Evolutionary conservation across 1,140 invertebrate species (phyloP), one percentile per base, ranked within the genome.

Genomic region (Batillaria attramentaria): DNA sequence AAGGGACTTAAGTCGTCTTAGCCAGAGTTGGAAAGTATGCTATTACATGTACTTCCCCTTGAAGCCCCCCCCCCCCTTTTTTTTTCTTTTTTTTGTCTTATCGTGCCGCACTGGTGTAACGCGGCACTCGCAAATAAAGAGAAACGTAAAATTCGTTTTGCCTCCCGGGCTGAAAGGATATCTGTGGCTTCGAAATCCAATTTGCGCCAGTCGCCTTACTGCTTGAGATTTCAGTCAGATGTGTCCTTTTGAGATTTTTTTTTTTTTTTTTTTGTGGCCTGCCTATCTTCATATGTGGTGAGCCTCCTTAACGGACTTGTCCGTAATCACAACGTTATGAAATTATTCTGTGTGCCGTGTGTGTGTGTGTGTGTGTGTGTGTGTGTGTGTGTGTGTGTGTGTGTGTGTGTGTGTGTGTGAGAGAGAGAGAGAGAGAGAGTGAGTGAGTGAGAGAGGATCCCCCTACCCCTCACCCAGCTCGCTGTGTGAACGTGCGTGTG

Each of bases 331-430:
- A 50, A 24, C 10, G 10, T 50, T 50, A 8, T 24, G 46, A 8
- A 50, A 24, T 50, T 10, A 24, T n/a, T n/a, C 20, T 60, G 57
- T 60, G 57, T n/a, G 31, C 8, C 28, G 37, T 68, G 20, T 28
- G 16, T 16, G 41, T 43, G 31, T 41, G 37, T 3, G n/a, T 69
- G 37, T 10, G 31, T 35, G 35, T 37, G 66, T 69, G 66, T 41
- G 28, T 41, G 69, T 43, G 69, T 72, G 39, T 43, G 69, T 72
- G 69, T n/a, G 39, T 72, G 69, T 24, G 42, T 72, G 69, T 72
- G 69, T 72, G 39, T 72, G 69, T 72, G 69, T n/a, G 69, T 72
- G 69, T 41, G 42, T 69, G 66, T 69, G 66, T 69, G 31, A 35
- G 66, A 35, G 66, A 35, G 66, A 35, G 66, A 24, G 37, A 16